Percentiles rank a stretch among this genome's conserved stretches.
phyloP scores from a whole-genome alignment of 1,140 invertebrate genomes.

The Plutomurus gul region DNA sequence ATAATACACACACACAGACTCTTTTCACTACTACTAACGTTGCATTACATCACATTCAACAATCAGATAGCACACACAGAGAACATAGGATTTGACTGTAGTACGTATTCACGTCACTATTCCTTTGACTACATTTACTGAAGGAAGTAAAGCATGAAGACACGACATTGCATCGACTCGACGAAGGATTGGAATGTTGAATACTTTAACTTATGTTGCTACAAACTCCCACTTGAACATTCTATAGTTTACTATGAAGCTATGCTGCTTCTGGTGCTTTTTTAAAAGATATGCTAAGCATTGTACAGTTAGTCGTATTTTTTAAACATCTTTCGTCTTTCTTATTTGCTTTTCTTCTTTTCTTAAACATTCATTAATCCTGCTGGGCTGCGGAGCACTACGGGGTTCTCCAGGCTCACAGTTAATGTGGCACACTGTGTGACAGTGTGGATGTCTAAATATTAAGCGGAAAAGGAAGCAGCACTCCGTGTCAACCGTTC shows the following conservation, averaged over 20 bases:
- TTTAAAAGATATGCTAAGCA: neutral
- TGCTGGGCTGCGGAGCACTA: neutral
- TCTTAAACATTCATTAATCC: neutral
- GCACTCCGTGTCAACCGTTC: too few species aligned
- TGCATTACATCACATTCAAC: slow-evolving; percentile 21
- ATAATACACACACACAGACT: too few species aligned
- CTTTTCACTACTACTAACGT: neutral
- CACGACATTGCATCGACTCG: neutral
- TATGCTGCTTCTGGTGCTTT: neutral
- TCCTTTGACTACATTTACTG: neutral
- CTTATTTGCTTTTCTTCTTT: slow-evolving; percentile 6
- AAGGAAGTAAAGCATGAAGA: slow-evolving; percentile 17
- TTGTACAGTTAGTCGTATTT: neutral
- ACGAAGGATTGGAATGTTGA: slow-evolving; percentile 37
- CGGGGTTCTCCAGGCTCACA: neutral
- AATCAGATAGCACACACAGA: neutral
- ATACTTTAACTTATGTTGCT: slow-evolving; percentile 20
- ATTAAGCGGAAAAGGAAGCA: too few species aligned
- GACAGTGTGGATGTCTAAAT: too few species aligned
- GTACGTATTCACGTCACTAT: neutral
- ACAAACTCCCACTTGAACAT: neutral
- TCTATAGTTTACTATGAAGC: neutral
- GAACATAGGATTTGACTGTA: neutral
- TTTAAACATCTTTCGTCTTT: neutral
- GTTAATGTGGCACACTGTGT: too few species aligned